These are phyloP conservation scores for Torymus auratus DNA, from an alignment of 2,888 invertebrate species.

Conservation along the genomic window DNA sequence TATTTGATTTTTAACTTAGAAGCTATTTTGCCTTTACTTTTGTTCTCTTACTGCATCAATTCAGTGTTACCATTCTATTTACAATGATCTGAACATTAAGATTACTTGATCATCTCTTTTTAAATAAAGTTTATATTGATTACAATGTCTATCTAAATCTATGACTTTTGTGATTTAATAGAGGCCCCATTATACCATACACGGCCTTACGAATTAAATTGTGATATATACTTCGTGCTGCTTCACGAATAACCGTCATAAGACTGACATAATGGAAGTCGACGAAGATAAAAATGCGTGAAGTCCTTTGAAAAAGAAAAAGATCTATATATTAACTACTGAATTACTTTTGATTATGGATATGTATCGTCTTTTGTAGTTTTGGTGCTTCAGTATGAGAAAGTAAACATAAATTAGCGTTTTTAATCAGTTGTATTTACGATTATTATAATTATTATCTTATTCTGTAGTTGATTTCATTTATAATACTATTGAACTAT, in stretches of 20 bases:
- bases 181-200: slow-evolving; percentile 36
- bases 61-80: slow-evolving; percentile 16
- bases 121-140: slow-evolving; percentile 16
- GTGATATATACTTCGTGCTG: slow-evolving; percentile 58
- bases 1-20: slow-evolving; percentile 17
- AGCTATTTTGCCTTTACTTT: not conserved
- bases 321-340: slow-evolving; percentile 40
- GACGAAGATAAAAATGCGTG: slow-evolving; percentile 40
- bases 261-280: slow-evolving; percentile 59
- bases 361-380: slow-evolving; percentile 26
- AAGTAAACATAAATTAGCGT: slow-evolving; percentile 33
- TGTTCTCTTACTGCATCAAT: slow-evolving; percentile 5
- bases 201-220: slow-evolving; percentile 54
- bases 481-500: slow-evolving; percentile 3
- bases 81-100: not conserved
- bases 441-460: slow-evolving; percentile 25
- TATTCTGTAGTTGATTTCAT: slow-evolving; percentile 16
- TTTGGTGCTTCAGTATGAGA: slow-evolving; percentile 29
- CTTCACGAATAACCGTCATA: slow-evolving; percentile 53
- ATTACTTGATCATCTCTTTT: slow-evolving; percentile 11
- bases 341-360: slow-evolving; percentile 33
- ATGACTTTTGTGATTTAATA: slow-evolving; percentile 48
- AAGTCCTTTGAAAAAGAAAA: slow-evolving; percentile 47
- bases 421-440: slow-evolving; percentile 19
- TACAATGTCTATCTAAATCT: slow-evolving; percentile 11